Evolutionary conservation across 2,113 vertebrate species (phyloP).

Genomic region (Sisor rabdophorus): DNA sequence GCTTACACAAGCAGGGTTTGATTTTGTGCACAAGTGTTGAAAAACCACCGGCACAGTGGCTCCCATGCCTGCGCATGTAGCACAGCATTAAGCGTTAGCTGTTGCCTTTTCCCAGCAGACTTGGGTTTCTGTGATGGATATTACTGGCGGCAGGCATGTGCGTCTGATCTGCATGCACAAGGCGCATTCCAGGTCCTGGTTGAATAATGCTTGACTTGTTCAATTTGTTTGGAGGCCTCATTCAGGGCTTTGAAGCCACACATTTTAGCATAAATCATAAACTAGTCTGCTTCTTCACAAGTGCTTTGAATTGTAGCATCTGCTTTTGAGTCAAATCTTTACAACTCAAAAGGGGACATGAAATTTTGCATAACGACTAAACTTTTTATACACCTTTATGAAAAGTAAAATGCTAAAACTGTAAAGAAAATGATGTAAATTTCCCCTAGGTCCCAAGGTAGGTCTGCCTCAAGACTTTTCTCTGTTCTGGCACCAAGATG

Average conservation of each 20-base stretch:
- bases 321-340: slow-evolving; percentile 75
- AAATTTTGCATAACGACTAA: slow-evolving; percentile 67
- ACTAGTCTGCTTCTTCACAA: slow-evolving; percentile 70
- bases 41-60: slow-evolving; percentile 65
- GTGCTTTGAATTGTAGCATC: slow-evolving; percentile 81
- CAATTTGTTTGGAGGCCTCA: slow-evolving; percentile 79
- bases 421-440: slow-evolving; percentile 51
- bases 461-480: too few species aligned
- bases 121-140: slow-evolving; percentile 71
- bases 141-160: slow-evolving; percentile 72
- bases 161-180: slow-evolving; percentile 71
- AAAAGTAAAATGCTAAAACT: slow-evolving; percentile 37
- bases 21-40: slow-evolving; percentile 70
- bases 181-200: slow-evolving; percentile 72
- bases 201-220: slow-evolving; percentile 82
- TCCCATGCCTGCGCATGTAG: slow-evolving; percentile 59
- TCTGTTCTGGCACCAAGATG: too few species aligned
- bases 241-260: slow-evolving; percentile 75
- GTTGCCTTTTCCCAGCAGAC: slow-evolving; percentile 64
- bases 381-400: slow-evolving; percentile 8
- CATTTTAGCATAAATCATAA: slow-evolving; percentile 82
- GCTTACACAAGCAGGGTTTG: slow-evolving; percentile 34
- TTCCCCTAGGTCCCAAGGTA: too few species aligned
- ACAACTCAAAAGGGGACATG: slow-evolving; percentile 77
- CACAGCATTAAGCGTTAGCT: slow-evolving; percentile 61